Percentiles rank a stretch among this genome's conserved stretches.
These are phyloP conservation scores for Carcina quercana DNA, from an alignment of 2,888 invertebrate genomes.

Conservation along the genomic window DNA sequence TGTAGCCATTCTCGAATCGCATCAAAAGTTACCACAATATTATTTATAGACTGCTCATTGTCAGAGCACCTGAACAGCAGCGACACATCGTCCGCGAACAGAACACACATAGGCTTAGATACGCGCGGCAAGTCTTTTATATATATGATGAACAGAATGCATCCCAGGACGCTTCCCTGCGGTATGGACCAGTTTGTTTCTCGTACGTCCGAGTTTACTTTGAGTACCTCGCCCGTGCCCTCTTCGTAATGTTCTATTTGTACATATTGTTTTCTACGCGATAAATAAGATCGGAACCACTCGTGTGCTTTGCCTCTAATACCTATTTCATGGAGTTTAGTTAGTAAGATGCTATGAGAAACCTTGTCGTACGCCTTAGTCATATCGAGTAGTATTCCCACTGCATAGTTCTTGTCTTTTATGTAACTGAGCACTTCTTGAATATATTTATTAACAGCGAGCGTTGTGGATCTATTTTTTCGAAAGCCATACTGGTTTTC, in stretches of 20 bases:
- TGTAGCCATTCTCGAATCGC: too few relatives aligned
- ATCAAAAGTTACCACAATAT: too few relatives aligned
- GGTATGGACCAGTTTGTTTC: neutral
- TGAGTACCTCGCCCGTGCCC: neutral
- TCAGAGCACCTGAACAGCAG: too few relatives aligned
- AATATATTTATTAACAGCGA: neutral
- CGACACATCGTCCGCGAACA: too few relatives aligned
- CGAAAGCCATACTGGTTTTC: too few relatives aligned
- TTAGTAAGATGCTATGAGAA: neutral
- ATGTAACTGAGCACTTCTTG: neutral
- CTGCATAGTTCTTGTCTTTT: neutral
- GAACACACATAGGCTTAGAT: too few relatives aligned
- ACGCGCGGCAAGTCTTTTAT: neutral
- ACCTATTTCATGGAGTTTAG: neutral
- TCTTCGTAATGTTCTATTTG: neutral
- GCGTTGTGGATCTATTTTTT: neutral
- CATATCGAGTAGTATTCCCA: neutral
- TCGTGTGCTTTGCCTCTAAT: neutral
- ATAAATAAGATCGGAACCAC: neutral
- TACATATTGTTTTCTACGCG: neutral
- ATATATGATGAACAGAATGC: neutral
- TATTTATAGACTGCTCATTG: too few relatives aligned
- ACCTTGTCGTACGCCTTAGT: conserved; percentile 1
- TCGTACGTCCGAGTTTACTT: neutral
- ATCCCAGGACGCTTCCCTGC: conserved; percentile 1